Percentiles rank a stretch among this genome's conserved stretches.
These are phyloP conservation scores for Caenorhabditis uteleia DNA, from an alignment of 2,888 invertebrate genomes.

Conservation along the genomic window DNA sequence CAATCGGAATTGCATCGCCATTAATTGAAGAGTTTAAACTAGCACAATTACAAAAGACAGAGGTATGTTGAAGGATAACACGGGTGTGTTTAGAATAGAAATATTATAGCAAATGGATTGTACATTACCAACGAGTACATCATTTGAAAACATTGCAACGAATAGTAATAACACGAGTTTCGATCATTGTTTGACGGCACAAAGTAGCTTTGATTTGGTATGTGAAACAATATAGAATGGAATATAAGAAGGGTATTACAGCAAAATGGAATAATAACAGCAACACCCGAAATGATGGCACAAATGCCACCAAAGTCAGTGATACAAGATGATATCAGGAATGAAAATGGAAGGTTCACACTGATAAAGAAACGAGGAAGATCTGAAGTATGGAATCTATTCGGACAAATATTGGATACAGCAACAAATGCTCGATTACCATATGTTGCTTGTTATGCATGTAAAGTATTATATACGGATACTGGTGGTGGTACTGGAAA, in stretches of 20 bases:
- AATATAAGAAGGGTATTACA: neutral
- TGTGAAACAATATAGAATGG: neutral
- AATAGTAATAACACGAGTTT: no score
- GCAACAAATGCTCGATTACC: conserved; percentile 61
- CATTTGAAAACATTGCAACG: no score
- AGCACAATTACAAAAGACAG: conserved; percentile 13
- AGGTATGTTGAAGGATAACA: no score
- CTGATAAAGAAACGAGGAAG: conserved; percentile 62
- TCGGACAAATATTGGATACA: conserved; percentile 67
- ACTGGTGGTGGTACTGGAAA: conserved; percentile 68
- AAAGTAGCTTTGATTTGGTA: neutral
- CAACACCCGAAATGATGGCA: conserved; percentile 24
- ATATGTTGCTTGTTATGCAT: conserved; percentile 68
- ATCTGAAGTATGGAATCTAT: conserved; percentile 68
- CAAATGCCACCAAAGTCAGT: conserved; percentile 50
- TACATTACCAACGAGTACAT: no score
- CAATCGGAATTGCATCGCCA: conserved; percentile 21
- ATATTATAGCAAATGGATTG: no score
- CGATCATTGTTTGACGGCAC: neutral
- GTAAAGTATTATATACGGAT: conserved; percentile 68
- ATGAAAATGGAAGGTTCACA: conserved; percentile 50
- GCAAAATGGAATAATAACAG: conserved; percentile 4
- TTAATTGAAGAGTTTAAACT: conserved; percentile 25
- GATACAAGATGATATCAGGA: conserved; percentile 51
- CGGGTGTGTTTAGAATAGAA: no score